phyloP scores from a whole-genome alignment of 2,113 vertebrate species.

The Megaleporinus macrocephalus region DNA sequence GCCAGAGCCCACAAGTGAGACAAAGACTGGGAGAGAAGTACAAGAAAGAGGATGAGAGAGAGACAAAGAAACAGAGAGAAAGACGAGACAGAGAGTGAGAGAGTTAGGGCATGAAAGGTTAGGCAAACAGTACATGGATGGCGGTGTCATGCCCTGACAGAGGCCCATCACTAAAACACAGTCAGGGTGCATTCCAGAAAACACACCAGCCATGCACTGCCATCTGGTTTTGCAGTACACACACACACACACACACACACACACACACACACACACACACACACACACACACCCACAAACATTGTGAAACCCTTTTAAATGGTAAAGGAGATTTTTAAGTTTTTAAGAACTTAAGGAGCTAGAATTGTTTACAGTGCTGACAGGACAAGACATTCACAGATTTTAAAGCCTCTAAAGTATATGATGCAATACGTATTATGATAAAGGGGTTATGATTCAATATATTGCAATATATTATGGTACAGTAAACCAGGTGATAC shows the following conservation, averaged over 20 bases:
- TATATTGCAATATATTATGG: too few relatives aligned
- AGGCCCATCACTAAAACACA: conserved; percentile 55
- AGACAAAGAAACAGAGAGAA: not conserved
- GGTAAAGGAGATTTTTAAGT: too few relatives aligned
- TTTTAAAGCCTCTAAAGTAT: too few relatives aligned
- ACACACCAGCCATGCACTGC: conserved; percentile 39
- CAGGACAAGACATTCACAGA: too few relatives aligned
- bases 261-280: not conserved
- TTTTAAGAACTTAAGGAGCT: too few relatives aligned
- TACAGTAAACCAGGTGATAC: too few relatives aligned
- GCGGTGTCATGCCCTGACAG: conserved; percentile 60
- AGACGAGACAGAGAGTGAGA: conserved; percentile 18
- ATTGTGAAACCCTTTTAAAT: too few relatives aligned
- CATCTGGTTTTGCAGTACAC: conserved; percentile 1
- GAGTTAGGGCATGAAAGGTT: conserved; percentile 61
- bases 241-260: not conserved
- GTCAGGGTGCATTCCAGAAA: conserved; percentile 59
- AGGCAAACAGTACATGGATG: conserved; percentile 66
- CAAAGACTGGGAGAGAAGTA: not conserved
- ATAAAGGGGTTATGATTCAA: too few relatives aligned
- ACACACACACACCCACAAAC: not conserved
- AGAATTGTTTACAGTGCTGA: too few relatives aligned
- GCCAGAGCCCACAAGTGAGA: not conserved
- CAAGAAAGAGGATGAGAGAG: not conserved
- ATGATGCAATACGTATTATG: too few relatives aligned